A percentile compares a stretch with the other conserved stretches of the same genome.
Evolutionary conservation across 2,888 invertebrate species (phyloP).

Genomic region (Lomographa bimaculata): DNA sequence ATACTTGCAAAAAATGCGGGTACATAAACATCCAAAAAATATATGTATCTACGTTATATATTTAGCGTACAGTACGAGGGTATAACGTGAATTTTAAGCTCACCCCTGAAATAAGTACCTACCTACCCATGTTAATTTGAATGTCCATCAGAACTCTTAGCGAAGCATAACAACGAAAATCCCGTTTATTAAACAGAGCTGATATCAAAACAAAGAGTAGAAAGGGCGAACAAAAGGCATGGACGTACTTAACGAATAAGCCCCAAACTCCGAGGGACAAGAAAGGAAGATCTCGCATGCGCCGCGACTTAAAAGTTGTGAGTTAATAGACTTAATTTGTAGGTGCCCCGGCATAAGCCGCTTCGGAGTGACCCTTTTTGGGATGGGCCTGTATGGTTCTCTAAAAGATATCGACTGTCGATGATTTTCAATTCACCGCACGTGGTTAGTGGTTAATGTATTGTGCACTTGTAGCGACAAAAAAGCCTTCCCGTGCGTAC

Average conservation of each 20-base stretch:
- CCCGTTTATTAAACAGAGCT: constrained; percentile 50
- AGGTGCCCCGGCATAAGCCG: constrained; percentile 72
- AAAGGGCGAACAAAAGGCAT: constrained; percentile 64
- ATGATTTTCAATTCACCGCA: too few relatives aligned
- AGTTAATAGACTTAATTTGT: constrained; percentile 82
- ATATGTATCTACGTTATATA: too few relatives aligned
- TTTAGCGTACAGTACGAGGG: too few relatives aligned
- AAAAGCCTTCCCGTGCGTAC: too few relatives aligned
- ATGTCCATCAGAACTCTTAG: constrained; percentile 37
- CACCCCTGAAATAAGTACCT: too few relatives aligned
- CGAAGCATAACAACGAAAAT: constrained; percentile 51
- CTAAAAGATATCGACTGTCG: constrained; percentile 50
- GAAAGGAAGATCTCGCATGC: constrained; percentile 78
- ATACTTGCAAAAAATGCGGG: too few relatives aligned
- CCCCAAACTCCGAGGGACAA: constrained; percentile 73
- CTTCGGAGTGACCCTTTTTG: constrained; percentile 70
- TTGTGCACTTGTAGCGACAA: too few relatives aligned
- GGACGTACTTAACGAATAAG: constrained; percentile 75
- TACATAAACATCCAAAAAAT: too few relatives aligned
- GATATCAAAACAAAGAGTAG: constrained; percentile 70
- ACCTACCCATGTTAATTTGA: too few relatives aligned
- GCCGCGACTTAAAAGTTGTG: constrained; percentile 80
- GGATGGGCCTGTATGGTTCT: constrained; percentile 37
- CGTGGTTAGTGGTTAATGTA: too few relatives aligned
- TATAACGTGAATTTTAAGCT: too few relatives aligned